Base-by-base conservation (phyloP, 2,113 vertebrate genomes). In the Brachyhypopomus gauderio region DNA sequence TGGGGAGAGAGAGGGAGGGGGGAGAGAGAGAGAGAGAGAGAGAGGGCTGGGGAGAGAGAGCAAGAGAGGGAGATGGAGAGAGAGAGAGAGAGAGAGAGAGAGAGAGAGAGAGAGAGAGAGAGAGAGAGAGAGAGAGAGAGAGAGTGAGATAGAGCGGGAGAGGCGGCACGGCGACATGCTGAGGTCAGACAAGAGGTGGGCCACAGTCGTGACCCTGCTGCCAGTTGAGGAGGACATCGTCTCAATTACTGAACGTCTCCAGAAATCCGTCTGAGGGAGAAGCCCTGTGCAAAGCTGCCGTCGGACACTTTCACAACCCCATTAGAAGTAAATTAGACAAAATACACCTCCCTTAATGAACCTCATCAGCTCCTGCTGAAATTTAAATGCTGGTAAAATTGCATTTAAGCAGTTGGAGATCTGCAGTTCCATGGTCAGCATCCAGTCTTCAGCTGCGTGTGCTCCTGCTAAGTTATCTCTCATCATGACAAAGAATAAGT, bases 181-280 rank as follows among this genome's bases (percentile, higher is more conserved):
- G 75, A 78, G 80, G 82, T 81, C 78, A 84, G 62, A 45, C 72
- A 81, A 84, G 82, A 79, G 85, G 80, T 78, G 77, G 56, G 72
- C 66, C 58, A 77, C 55, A 78, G 78, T 58, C 79, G 58, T 73
- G 78, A 83, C 72, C 76, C 60, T 81, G 72, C 38, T 81, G 78
- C 77, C 62, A 83, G 70, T 70, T 77, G 73, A 82, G 45, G 73
- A 63, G 81, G 83, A 73, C 74, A 84, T 85, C 84, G 59, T 77
- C 73, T 76, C 85, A 83, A 83, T 88, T 86, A 83, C 80, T 85
- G 79, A 81, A 80, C 78, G 85, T 85, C 85, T 69, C 70, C 58
- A 73, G 80, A 79, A 64, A 75, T 77, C 80, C 83, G 64, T 20
- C 48, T 70, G 25, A 55, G 76, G 23, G 30, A 58, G 17, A 64